Percentiles rank a stretch among this genome's conserved stretches.
phyloP scores from a whole-genome alignment of 2,888 invertebrate species.

The Dynastes tityus region DNA sequence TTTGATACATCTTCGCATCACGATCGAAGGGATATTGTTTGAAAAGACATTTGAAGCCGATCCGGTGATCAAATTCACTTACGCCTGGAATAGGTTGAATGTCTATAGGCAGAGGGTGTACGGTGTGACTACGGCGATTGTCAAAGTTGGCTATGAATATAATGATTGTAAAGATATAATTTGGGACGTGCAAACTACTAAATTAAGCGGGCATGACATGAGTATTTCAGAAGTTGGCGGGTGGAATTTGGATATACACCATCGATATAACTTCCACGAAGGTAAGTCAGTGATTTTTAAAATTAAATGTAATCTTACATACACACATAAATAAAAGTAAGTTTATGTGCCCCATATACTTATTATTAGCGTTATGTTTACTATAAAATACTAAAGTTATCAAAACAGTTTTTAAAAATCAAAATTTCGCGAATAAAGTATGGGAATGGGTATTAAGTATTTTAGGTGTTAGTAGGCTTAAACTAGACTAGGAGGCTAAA shows the following conservation, averaged over 20 bases:
- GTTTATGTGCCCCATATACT: no score
- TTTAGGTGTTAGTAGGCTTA: no score
- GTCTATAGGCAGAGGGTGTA: constrained; percentile 97
- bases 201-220: constrained; percentile 96
- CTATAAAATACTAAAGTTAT: no score
- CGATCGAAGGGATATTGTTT: constrained; percentile 95
- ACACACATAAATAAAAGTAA: no score
- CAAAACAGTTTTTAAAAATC: no score
- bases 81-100: constrained; percentile 97
- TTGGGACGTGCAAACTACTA: constrained; percentile 97
- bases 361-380: no score
- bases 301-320: no score
- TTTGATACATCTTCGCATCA: constrained; percentile 92
- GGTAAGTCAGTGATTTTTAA: constrained; percentile 71
- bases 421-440: no score
- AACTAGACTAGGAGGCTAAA: no score
- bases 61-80: constrained; percentile 96
- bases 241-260: constrained; percentile 98
- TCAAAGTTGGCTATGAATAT: constrained; percentile 97
- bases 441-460: no score
- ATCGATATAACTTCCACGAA: constrained; percentile 98
- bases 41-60: constrained; percentile 96
- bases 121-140: constrained; percentile 94
- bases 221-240: constrained; percentile 97
- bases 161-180: constrained; percentile 92